Conservation (phyloP, 2,888 invertebrate species). For the Capitulum mitella region DNA sequence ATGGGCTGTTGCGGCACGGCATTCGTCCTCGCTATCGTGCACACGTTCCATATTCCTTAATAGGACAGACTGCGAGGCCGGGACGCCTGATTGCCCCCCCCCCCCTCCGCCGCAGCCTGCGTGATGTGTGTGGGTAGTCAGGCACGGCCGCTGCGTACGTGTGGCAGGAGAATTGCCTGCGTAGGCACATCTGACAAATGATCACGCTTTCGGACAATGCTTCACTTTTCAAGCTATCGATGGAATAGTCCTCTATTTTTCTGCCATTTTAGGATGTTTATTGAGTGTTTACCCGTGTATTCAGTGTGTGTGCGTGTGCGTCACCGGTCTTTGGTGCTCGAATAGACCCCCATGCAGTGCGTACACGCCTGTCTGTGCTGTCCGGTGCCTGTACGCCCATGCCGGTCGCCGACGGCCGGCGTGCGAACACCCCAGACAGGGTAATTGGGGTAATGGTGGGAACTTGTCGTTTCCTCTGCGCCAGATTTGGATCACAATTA, state of each 20-base stretch:
- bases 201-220: neutral
- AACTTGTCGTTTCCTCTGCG: neutral
- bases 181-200: neutral
- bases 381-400: too few relatives aligned
- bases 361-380: too few relatives aligned
- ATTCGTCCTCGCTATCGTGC: neutral
- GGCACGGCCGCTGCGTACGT: neutral
- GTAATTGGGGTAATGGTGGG: constrained; percentile 16
- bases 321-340: too few relatives aligned
- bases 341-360: too few relatives aligned
- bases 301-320: too few relatives aligned
- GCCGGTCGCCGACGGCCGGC: too few relatives aligned
- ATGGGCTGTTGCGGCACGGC: neutral
- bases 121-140: neutral
- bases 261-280: too few relatives aligned
- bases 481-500: constrained; percentile 2
- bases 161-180: neutral
- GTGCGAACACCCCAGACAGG: neutral
- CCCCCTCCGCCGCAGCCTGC: too few relatives aligned
- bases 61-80: neutral
- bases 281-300: too few relatives aligned
- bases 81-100: neutral
- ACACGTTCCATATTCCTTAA: constrained; percentile 6
- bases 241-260: too few relatives aligned
- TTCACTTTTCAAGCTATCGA: too few relatives aligned